phyloP scores from a whole-genome alignment of 2,113 vertebrate species.

The Malurus melanocephalus region DNA sequence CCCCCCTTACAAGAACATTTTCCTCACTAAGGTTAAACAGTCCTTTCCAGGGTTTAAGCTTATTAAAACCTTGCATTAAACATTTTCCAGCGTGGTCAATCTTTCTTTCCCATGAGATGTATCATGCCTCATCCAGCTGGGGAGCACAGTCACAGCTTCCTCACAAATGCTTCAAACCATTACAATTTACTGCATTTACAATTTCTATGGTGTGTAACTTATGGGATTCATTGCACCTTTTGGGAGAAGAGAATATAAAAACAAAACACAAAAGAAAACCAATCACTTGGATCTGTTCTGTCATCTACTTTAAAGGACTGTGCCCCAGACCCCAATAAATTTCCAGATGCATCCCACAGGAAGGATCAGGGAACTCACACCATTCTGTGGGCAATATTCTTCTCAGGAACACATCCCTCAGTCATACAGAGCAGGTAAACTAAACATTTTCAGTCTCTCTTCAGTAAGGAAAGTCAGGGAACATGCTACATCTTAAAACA shows the following conservation, averaged over 20 bases:
- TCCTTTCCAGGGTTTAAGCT: not conserved
- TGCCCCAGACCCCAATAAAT: not conserved
- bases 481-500: not conserved
- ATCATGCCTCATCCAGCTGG: not conserved
- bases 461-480: not conserved
- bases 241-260: not conserved
- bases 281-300: not conserved
- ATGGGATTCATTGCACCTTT: not conserved
- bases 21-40: not conserved
- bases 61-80: not conserved
- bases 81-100: rapidly evolving
- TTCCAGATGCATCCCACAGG: not conserved
- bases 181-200: not conserved
- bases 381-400: not conserved
- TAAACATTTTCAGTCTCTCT: not conserved
- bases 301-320: not conserved
- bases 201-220: rapidly evolving
- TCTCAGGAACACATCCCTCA: not conserved
- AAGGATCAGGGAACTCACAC: not conserved
- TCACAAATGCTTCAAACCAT: not conserved
- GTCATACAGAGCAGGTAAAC: not conserved
- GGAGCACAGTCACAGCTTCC: not conserved
- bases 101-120: not conserved
- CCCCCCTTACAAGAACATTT: not conserved
- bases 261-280: not conserved